Conservation (phyloP, 2,113 vertebrate genomes). For the Ceyx melanurus region DNA sequence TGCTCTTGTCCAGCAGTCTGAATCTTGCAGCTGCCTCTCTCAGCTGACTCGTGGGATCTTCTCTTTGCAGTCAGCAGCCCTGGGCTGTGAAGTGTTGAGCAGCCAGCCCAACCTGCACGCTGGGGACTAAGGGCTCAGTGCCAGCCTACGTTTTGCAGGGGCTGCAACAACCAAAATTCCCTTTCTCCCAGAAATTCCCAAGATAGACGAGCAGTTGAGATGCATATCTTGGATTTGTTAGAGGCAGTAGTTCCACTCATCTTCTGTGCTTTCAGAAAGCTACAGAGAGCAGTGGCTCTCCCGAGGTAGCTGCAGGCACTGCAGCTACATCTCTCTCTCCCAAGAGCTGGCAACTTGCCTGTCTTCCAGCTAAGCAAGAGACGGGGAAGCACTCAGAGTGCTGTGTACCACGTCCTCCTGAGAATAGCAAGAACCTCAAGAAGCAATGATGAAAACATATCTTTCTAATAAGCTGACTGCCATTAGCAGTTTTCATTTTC, state of each 20-base stretch:
- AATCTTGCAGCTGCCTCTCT: neutral
- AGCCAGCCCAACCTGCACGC: rapidly evolving
- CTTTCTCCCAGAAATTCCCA: neutral
- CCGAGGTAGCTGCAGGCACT: neutral
- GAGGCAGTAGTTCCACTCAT: neutral
- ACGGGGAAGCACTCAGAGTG: rapidly evolving
- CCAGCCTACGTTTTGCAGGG: neutral
- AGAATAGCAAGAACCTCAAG: neutral
- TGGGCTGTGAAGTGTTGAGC: neutral
- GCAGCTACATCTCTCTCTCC: neutral
- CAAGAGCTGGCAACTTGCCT: neutral
- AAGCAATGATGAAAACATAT: neutral
- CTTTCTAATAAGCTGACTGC: slow-evolving; percentile 29
- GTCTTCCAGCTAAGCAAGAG: neutral
- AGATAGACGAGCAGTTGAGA: neutral
- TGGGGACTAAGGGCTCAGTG: rapidly evolving
- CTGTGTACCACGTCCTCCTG: rapidly evolving
- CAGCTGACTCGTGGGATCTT: neutral
- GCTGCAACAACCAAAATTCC: neutral
- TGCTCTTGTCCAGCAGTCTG: neutral
- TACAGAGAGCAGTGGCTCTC: neutral
- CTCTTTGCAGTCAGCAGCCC: neutral
- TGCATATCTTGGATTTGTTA: neutral
- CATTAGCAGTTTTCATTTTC: slow-evolving; percentile 1
- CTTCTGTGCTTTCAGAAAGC: neutral